Percentiles rank a stretch among this genome's conserved stretches.
These are phyloP conservation scores for Meriones psammophilus DNA, from an alignment of 2,797 vertebrate genomes.

Conservation along the genomic window DNA sequence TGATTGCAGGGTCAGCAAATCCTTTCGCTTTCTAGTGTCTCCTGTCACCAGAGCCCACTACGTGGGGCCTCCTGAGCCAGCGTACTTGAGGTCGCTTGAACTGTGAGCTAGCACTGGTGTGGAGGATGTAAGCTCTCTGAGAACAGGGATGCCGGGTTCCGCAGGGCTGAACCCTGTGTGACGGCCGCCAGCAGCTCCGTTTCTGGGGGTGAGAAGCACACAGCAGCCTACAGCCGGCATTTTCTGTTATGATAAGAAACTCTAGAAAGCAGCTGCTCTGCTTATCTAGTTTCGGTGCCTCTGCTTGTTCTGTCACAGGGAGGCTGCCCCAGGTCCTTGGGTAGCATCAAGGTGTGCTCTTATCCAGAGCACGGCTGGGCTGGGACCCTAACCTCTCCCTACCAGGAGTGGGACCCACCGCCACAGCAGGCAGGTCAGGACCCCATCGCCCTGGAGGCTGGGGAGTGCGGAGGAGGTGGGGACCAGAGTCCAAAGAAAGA, in stretches of 20 bases:
- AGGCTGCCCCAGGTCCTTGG: conserved; percentile 1
- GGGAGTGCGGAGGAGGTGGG: background rate
- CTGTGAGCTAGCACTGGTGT: background rate
- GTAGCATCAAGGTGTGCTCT: background rate
- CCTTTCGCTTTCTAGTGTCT: background rate
- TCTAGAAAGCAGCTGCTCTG: background rate
- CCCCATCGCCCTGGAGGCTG: background rate
- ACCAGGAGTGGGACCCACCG: background rate
- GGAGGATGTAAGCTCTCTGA: background rate
- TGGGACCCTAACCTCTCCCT: background rate
- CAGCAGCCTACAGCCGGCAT: background rate
- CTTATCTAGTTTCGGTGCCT: background rate
- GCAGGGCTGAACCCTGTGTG: background rate
- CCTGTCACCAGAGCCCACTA: too few relatives aligned
- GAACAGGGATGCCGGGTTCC: background rate
- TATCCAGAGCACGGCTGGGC: background rate
- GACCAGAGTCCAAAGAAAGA: background rate
- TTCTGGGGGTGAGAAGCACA: background rate
- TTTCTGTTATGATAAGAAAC: background rate
- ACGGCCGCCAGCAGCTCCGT: background rate
- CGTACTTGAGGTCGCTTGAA: background rate
- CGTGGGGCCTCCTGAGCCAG: background rate
- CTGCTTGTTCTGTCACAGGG: background rate
- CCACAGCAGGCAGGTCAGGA: background rate
- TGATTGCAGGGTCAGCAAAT: background rate